Conservation (phyloP, 1,140 invertebrate genomes). For the Chymomyza costata region DNA sequence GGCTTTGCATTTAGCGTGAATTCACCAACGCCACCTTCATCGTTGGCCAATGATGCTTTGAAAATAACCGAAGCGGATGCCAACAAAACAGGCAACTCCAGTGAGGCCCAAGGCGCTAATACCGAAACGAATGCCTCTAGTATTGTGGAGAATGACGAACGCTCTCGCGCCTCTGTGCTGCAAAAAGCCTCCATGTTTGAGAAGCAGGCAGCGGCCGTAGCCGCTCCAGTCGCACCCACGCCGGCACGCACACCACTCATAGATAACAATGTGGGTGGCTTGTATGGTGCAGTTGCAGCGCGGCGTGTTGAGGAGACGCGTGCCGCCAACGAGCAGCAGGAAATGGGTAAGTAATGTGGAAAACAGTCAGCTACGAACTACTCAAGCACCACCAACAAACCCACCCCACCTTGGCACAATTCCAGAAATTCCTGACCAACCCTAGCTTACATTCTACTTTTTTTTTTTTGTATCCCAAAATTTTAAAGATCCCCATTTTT, state of each 20-base stretch:
- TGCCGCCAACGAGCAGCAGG: constrained; percentile 53
- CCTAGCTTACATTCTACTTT: constrained; percentile 3
- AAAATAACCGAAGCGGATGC: constrained; percentile 58
- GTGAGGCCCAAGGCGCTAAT: constrained; percentile 2
- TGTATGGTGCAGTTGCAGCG: not conserved
- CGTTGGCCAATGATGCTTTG: constrained; percentile 41
- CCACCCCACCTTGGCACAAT: not conserved
- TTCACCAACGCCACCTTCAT: constrained; percentile 60
- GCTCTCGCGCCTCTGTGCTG: constrained; percentile 66
- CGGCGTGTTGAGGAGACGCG: constrained; percentile 35
- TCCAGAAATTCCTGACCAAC: not conserved
- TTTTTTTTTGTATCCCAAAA: constrained; percentile 3
- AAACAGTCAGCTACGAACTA: constrained; percentile 3
- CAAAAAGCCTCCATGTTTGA: constrained; percentile 75
- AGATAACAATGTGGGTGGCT: not conserved
- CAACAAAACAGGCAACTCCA: not conserved
- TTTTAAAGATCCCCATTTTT: too few species aligned
- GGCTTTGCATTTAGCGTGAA: constrained; percentile 65
- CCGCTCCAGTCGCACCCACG: constrained; percentile 27
- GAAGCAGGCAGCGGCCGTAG: constrained; percentile 60
- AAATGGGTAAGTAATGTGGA: constrained; percentile 63
- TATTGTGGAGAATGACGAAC: constrained; percentile 55
- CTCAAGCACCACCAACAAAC: not conserved
- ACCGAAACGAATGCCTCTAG: constrained; percentile 8
- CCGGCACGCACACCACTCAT: not conserved